phyloP scores from a whole-genome alignment of 2,888 invertebrate species.

The Melanophora roralis region DNA sequence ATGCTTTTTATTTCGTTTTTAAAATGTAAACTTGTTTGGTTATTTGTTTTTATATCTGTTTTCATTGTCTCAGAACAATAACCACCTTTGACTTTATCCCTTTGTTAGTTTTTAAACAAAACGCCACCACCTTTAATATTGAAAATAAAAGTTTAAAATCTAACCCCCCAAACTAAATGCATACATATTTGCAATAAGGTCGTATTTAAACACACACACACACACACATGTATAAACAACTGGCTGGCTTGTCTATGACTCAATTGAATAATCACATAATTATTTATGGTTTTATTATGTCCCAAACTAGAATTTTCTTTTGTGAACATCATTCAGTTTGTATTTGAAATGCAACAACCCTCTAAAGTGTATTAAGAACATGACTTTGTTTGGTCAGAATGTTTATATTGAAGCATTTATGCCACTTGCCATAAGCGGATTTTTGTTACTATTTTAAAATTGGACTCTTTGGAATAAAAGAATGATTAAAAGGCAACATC shows the following conservation, averaged over 20 bases:
- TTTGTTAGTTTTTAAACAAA: conserved; percentile 5
- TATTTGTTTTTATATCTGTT: neutral
- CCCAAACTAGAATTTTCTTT: conserved; percentile 66
- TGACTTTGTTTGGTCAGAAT: neutral
- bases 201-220: neutral
- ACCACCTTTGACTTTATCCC: conserved; percentile 29
- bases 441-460: conserved; percentile 2
- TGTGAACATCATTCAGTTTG: neutral
- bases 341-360: conserved; percentile 38
- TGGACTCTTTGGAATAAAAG: neutral
- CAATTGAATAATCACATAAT: conserved; percentile 56
- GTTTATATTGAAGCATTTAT: conserved; percentile 13
- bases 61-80: neutral
- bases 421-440: conserved; percentile 6
- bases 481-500: neutral
- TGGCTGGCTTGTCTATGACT: conserved; percentile 25
- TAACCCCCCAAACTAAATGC: too few species aligned
- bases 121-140: conserved; percentile 44
- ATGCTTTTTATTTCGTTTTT: too few species aligned
- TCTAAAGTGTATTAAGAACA: conserved; percentile 20
- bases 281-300: conserved; percentile 58
- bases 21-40: too few species aligned
- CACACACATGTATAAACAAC: neutral
- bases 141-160: conserved; percentile 21
- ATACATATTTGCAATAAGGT: neutral